Evolutionary conservation across 2,888 invertebrate genomes (phyloP).

Genomic region (Philonicus albiceps): DNA sequence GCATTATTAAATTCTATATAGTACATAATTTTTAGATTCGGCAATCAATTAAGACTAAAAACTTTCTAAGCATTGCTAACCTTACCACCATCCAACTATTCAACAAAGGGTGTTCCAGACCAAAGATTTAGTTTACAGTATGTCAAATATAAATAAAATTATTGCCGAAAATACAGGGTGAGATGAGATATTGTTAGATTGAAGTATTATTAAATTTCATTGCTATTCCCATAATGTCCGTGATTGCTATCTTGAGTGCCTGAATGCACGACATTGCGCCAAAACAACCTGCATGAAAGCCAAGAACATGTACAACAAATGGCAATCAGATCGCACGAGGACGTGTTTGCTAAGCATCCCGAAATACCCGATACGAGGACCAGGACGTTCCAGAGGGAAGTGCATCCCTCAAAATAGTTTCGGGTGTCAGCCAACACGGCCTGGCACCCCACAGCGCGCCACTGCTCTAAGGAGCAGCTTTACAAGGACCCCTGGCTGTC

Average conservation of each 20-base stretch:
- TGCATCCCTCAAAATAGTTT: constrained; percentile 12
- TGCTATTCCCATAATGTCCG: background rate
- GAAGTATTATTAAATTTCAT: background rate
- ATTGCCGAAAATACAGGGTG: background rate
- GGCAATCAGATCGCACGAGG: background rate
- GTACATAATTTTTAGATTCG: too few species aligned
- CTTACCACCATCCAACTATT: background rate
- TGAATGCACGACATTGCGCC: background rate
- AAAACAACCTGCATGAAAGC: background rate
- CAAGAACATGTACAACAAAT: background rate
- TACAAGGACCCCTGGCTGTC: constrained; percentile 13
- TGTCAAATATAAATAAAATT: background rate
- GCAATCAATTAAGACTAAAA: too few species aligned
- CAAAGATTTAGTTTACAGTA: background rate
- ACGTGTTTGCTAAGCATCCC: background rate
- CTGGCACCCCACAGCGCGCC: background rate
- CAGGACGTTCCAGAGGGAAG: background rate
- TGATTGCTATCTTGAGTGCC: background rate
- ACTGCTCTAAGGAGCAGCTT: background rate
- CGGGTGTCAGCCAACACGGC: background rate
- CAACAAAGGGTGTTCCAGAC: background rate
- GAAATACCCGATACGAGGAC: background rate
- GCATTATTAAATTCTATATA: too few species aligned
- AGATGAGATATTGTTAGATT: background rate
- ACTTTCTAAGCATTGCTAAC: background rate